Evolutionary conservation across 1,140 invertebrate genomes (phyloP).

Genomic region (Pantala flavescens): DNA sequence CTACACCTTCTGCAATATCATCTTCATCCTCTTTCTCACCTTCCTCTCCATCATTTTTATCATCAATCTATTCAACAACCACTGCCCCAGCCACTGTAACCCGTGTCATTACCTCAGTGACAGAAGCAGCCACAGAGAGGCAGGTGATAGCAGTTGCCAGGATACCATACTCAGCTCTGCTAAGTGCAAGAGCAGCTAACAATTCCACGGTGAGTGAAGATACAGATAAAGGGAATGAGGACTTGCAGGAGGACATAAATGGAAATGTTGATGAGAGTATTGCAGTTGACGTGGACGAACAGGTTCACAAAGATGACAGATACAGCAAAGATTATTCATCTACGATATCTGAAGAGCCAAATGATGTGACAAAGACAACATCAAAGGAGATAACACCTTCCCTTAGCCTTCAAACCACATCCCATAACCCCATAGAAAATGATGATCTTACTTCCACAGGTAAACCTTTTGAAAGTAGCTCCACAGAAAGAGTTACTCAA

Average conservation of each 20-base stretch:
- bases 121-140: slow-evolving; percentile 12
- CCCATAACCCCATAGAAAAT: neutral
- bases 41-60: neutral
- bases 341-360: neutral
- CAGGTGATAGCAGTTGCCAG: slow-evolving; percentile 3
- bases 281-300: neutral
- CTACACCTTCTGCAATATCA: too few relatives aligned
- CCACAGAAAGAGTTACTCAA: neutral
- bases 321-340: neutral
- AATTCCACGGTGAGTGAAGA: neutral
- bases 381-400: neutral
- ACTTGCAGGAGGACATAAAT: neutral
- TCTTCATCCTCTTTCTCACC: neutral
- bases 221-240: neutral
- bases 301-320: neutral
- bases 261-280: neutral
- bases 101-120: slow-evolving; percentile 11
- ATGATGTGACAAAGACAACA: neutral
- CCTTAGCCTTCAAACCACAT: neutral
- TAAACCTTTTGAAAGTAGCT: neutral
- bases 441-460: neutral
- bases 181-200: neutral
- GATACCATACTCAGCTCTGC: neutral
- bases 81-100: slow-evolving; percentile 6
- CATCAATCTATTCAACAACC: neutral